Conservation (phyloP, 2,888 invertebrate species). For the Harpalus rufipes region DNA sequence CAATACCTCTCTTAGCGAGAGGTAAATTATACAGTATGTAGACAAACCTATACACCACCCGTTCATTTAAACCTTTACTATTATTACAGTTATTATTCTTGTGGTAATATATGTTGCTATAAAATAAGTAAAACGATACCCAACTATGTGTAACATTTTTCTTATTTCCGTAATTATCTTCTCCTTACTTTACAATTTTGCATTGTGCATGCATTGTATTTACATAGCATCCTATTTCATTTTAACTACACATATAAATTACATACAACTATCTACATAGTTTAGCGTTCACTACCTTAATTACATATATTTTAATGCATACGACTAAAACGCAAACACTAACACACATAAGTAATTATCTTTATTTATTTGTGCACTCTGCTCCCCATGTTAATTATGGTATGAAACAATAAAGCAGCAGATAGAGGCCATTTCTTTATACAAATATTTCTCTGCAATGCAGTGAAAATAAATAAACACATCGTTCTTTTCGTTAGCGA, state of each 20-base stretch:
- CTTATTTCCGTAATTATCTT: conserved; percentile 5
- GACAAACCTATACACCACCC: too few relatives aligned
- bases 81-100: neutral
- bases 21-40: too few relatives aligned
- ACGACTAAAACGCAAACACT: neutral
- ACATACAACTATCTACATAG: conserved; percentile 46
- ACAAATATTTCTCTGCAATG: conserved; percentile 16
- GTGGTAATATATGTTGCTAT: neutral
- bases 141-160: neutral
- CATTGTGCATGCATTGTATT: neutral
- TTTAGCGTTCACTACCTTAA: conserved; percentile 40
- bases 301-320: conserved; percentile 43
- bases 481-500: neutral
- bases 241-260: conserved; percentile 41
- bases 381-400: conserved; percentile 18
- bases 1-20: too few relatives aligned
- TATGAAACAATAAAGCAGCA: conserved; percentile 1
- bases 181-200: conserved; percentile 1
- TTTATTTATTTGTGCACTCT: conserved; percentile 29
- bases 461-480: conserved; percentile 5
- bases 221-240: conserved; percentile 25
- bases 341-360: conserved; percentile 28
- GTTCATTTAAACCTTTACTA: too few relatives aligned
- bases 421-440: conserved; percentile 28
- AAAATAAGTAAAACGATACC: neutral